These are phyloP conservation scores for Misgurnus mizolepis DNA, from an alignment of 2,113 vertebrate species.

Conservation along the genomic window DNA sequence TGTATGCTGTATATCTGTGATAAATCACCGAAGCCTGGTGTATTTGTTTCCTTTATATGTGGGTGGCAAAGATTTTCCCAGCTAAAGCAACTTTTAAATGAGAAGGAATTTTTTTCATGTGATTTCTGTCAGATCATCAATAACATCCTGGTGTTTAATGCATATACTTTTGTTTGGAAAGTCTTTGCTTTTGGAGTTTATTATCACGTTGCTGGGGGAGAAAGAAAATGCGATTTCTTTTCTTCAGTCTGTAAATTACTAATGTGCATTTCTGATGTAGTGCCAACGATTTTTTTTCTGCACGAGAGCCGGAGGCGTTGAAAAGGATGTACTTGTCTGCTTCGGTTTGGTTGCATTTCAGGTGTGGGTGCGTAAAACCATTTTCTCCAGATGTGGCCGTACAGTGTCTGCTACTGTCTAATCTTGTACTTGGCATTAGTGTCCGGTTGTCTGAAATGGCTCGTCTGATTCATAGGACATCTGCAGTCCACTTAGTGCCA, in stretches of 20 bases:
- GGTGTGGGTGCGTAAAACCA: slow-evolving; percentile 4
- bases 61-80: slow-evolving; percentile 24
- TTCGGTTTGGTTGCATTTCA: neutral
- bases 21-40: slow-evolving; percentile 21
- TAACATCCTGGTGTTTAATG: neutral
- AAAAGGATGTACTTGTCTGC: neutral
- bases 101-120: slow-evolving; percentile 2
- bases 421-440: neutral
- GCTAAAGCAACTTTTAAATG: slow-evolving; percentile 22
- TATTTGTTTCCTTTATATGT: slow-evolving; percentile 4
- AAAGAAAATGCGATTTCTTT: neutral
- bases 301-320: neutral
- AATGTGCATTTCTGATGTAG: neutral
- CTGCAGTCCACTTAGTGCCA: slow-evolving; percentile 27
- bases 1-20: neutral
- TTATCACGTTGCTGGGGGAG: neutral
- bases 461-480: neutral
- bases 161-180: slow-evolving; percentile 11
- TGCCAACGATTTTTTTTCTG: neutral
- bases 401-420: neutral
- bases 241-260: neutral
- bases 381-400: neutral
- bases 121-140: slow-evolving; percentile 1
- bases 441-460: neutral
- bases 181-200: neutral